Percentiles rank a stretch among this genome's conserved stretches.
Conservation (phyloP, 2,797 vertebrate species). For the Muscicapa striata region DNA sequence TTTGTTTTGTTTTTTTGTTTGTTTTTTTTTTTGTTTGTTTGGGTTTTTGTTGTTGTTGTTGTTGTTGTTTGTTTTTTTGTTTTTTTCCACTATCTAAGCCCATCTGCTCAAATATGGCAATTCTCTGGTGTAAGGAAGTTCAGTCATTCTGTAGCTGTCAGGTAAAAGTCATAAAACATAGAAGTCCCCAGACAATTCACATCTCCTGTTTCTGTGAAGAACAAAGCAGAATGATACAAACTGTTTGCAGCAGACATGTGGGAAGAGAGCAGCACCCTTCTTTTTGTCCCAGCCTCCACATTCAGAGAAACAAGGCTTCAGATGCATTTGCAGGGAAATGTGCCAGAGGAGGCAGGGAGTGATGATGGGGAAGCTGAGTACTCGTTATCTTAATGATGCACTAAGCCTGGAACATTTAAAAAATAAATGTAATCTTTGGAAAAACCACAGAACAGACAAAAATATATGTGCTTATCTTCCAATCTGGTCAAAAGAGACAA, state of each 20-base stretch:
- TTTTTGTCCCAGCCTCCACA: background rate
- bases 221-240: background rate
- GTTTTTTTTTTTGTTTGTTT: no score
- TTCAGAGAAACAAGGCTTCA: background rate
- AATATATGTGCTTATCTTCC: background rate
- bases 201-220: background rate
- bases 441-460: conserved; percentile 6
- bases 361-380: background rate
- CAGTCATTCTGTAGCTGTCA: background rate
- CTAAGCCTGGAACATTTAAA: background rate
- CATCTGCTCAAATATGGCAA: background rate
- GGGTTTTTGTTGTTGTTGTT: background rate
- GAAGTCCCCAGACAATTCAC: background rate
- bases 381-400: background rate
- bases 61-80: no score
- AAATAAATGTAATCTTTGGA: background rate
- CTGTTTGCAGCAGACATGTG: background rate
- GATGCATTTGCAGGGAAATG: background rate
- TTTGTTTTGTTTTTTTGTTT: background rate
- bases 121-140: background rate
- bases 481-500: background rate
- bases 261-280: background rate
- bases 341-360: background rate
- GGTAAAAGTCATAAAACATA: background rate
- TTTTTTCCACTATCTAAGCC: background rate